phyloP scores from a whole-genome alignment of 2,113 vertebrate genomes.

The Misgurnus anguillicaudatus region DNA sequence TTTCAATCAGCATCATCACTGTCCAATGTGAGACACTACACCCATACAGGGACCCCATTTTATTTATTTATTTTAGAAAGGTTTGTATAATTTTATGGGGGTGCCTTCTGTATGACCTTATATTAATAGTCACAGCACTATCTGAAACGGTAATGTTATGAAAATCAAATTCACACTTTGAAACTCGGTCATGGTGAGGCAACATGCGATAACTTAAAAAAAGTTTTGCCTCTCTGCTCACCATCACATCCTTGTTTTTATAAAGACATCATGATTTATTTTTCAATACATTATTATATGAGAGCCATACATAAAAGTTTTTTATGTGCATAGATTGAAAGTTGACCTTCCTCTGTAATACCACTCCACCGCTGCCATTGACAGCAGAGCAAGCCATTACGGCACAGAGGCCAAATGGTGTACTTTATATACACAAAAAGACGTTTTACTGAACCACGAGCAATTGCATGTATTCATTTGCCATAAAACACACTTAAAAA shows the following conservation, averaged over 20 bases:
- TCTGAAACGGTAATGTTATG: too few species aligned
- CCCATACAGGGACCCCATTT: too few species aligned
- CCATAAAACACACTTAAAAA: conserved; percentile 47
- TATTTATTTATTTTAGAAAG: too few species aligned
- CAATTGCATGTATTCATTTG: conserved; percentile 8
- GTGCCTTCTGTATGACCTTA: neutral
- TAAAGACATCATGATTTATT: neutral
- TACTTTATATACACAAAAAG: conserved; percentile 5
- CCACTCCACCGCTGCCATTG: neutral
- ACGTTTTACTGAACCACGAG: neutral
- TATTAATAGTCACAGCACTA: too few species aligned
- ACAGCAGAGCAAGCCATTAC: conserved; percentile 14
- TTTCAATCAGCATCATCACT: neutral
- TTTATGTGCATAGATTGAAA: neutral
- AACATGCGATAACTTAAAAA: too few species aligned
- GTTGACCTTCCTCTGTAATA: conserved; percentile 7
- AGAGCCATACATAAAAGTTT: neutral
- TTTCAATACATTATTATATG: neutral
- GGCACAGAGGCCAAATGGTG: neutral
- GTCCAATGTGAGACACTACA: neutral
- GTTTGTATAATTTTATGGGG: too few species aligned
- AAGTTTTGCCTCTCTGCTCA: too few species aligned
- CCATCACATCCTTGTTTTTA: neutral
- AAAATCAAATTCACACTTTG: too few species aligned
- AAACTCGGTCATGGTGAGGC: too few species aligned